Conservation (phyloP, 2,113 vertebrate species). For the Tupaia tana region DNA sequence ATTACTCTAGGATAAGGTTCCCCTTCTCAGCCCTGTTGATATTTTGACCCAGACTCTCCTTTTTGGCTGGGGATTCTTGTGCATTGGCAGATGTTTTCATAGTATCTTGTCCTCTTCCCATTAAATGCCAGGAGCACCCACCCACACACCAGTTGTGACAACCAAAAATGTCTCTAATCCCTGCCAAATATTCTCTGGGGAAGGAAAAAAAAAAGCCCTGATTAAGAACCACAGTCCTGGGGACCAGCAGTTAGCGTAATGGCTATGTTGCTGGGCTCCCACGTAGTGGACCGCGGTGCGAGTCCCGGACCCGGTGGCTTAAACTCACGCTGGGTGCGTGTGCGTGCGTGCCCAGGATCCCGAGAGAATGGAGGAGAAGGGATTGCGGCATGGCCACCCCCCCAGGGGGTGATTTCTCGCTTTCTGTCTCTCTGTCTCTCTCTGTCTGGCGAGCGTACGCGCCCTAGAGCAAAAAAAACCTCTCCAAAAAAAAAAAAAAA, state of each 20-base stretch:
- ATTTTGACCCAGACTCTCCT: neutral
- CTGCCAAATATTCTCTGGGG: neutral
- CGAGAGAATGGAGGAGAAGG: too few species aligned
- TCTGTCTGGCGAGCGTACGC: too few species aligned
- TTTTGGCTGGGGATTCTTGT: neutral
- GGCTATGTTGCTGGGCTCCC: too few species aligned
- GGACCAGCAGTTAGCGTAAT: too few species aligned
- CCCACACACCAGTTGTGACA: neutral
- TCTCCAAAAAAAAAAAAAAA: neutral
- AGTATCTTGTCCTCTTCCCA: neutral
- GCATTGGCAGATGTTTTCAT: neutral
- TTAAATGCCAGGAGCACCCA: neutral
- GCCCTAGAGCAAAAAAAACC: too few species aligned
- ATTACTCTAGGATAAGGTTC: neutral
- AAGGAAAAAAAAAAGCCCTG: neutral
- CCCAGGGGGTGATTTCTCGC: too few species aligned
- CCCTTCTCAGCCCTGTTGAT: neutral
- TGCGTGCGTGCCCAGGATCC: too few species aligned
- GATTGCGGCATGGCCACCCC: too few species aligned
- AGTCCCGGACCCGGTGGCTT: too few species aligned
- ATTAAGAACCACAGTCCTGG: neutral
- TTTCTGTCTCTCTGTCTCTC: too few species aligned
- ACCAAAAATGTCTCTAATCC: neutral
- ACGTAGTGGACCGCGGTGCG: too few species aligned
- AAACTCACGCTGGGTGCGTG: too few species aligned